Evolutionary conservation across 92 coral and sea anemone genomes (phyloP), one percentile per base, ranked within the genome.

Genomic region (Epizoanthus rinbou): DNA sequence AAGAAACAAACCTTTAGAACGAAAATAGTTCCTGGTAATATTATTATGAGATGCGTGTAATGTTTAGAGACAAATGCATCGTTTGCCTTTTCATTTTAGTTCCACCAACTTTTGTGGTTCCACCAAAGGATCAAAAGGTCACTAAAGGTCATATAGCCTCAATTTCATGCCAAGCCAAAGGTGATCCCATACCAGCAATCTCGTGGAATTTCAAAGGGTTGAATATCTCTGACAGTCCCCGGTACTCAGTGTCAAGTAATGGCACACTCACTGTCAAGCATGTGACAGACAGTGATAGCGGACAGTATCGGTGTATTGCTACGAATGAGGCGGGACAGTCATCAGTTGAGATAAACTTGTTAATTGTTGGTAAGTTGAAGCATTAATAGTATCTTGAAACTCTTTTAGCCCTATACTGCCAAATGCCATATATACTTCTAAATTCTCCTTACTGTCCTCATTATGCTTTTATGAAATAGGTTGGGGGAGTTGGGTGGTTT

Each of bases 101-200:
- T 14, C 86, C 81, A 14, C 98, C 98, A 13, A 25, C 65, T 3
- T 86, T 95, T 66, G 81, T 60, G 24, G 47, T 31, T 13, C 63
- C 80, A 53, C 98, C 98, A 63, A 74, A 52, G 64, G 89, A 95
- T 75, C 92, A 86, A 78, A 90, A 93, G 2, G 90, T 85, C 64
- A 85, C 84, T 33, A 88, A 75, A 45, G 89, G 91, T 75, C 80
- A 75, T 16, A 84, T 91, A 17, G 93, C 91, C 16, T 25, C 57
- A 4, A 81, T 94, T 78, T 63, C 86, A 1, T 95, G 98, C 84
- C 39, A 80, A 60, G 95, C 92, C 70, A 41, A 52, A 21, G 98
- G 98, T 45, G 94, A 92, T 63, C 96, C 97, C 3, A 31, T 37
- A 69, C 98, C 98, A 53, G 57, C 79, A 5, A 81, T 94, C 90